Base-by-base conservation (phyloP, 1,140 invertebrate species). In the Pseudomyrmex gracilis region DNA sequence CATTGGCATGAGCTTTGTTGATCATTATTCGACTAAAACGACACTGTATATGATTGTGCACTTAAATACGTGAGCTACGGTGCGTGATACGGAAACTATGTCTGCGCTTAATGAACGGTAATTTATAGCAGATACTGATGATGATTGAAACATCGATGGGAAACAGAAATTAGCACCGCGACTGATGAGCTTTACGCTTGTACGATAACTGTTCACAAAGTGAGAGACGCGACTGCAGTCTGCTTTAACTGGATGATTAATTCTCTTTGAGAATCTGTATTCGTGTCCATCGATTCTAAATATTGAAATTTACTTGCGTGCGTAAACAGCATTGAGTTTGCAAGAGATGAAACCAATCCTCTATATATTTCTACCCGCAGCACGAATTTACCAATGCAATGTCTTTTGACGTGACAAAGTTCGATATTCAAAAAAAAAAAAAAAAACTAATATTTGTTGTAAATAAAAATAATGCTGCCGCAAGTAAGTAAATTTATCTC, bases 91-190 rank as follows among this genome's bases (percentile, higher is more conserved):
- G 22, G 67, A 34, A 55, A 66, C 17, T 24, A 51, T 13, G 8
- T 43, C 34, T 47, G 20, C 5, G 13, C 20, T 47, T 70, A 57
- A 77, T 70, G 8, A 78, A 17, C 43, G 20, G 10, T 24, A 22
- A 70, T 45, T 67, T 57, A 49, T 13, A 70, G 43, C 64, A 45
- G 20, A 67, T 55, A 55, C 12, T 66, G 45, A 64, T 53, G 17
- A 67, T 47, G 12, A 78, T 47, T 57, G 51, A 24, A 78, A 70
- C 43, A 78, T 57, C 20, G 15, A 22, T 24, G 43, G 15, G 12
- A 70, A 34, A 22, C 34, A 57, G 17, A 53, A 68, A 78, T 78
- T 68, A 68, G 9, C 24, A n/a, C 5, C 17, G 5, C 15, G 13
- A 22, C 17, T 63, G n/a, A 64, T 66, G 24, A 64, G 22, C 24